Base-by-base conservation (phyloP, 1,140 invertebrate genomes). In the Hypsibius dujardini region DNA sequence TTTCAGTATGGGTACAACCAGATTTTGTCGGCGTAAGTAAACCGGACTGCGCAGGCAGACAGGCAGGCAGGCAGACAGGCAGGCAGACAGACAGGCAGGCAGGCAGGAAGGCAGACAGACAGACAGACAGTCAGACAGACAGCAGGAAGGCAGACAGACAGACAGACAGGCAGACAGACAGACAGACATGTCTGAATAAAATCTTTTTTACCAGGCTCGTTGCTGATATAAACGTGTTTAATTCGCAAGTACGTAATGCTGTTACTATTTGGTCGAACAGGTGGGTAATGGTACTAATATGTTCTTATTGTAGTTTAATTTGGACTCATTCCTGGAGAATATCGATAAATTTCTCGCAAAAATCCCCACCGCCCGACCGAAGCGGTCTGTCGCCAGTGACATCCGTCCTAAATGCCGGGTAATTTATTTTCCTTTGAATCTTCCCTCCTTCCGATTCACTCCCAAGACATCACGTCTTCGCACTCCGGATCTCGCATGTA, bases 1-100 rank as follows among this genome's bases (percentile, higher is more conserved):
- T 87, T 87, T 74, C 88, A 89, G 76, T 89, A 86, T 81, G 86
- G 87, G 1, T 86, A 88, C 70, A 89, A 88, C 80, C 86, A 89
- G 78, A 86, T 89, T 69, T 77, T 86, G 40, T 84, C 86, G 56
- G 84, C 85, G 86, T 87, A 80, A 76, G 77, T 75, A 7, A 2
- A 45, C 62, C 28, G 28, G 28, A 28, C 28, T 28, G 28, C 28
- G 28, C 28, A 28, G 28, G 28, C 28, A 28, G 28, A 28, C 28
- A 28, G 28, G 28, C 28, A 28, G 28, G 28, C 28, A 28, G 28
- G 28, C 28, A 28, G 28, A 28, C 28, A 28, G 28, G 28, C 28
- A 28, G 28, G 28, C 28, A 28, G 28, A 28, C 28, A 28, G 28
- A 28, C 28, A 28, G 28, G 28, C 28, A 28, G 28, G 28, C 28